Conservation (phyloP, 2,113 vertebrate species). For the Callionymus lyra region DNA sequence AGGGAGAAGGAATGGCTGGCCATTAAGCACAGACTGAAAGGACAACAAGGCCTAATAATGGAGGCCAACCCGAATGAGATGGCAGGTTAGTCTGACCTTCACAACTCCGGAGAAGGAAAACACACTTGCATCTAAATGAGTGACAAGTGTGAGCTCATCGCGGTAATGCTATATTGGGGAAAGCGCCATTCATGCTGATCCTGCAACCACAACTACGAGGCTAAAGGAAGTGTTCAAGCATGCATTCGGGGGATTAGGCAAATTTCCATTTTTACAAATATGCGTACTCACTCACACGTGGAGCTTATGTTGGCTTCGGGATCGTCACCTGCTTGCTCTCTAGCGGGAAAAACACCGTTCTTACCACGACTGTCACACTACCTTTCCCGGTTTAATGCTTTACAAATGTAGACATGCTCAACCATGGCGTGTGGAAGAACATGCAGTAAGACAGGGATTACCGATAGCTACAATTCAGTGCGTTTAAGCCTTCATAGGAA, state of each 20-base stretch:
- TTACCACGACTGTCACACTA: no score
- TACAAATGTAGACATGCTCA: no score
- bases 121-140: constrained; percentile 16
- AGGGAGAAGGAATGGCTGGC: constrained; percentile 23
- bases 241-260: constrained; percentile 3
- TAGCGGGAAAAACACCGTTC: no score
- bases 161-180: background rate
- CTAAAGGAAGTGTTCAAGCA: background rate
- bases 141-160: constrained; percentile 17
- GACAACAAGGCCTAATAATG: constrained; percentile 42
- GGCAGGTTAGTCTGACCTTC: constrained; percentile 45
- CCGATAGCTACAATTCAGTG: no score
- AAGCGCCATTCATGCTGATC: background rate
- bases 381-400: no score
- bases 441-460: no score
- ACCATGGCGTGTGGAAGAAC: no score
- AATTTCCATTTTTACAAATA: constrained; percentile 4
- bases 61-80: constrained; percentile 25
- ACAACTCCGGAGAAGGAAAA: constrained; percentile 33
- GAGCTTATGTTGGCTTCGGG: no score
- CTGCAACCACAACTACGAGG: background rate
- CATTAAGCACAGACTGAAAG: constrained; percentile 38
- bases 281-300: background rate
- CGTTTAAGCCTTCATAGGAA: no score
- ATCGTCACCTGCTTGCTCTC: no score